Percentiles rank a stretch among this genome's conserved stretches.
Evolutionary conservation across 64 coral and sea anemone species (phyloP).

Genomic region (Montipora sp.): DNA sequence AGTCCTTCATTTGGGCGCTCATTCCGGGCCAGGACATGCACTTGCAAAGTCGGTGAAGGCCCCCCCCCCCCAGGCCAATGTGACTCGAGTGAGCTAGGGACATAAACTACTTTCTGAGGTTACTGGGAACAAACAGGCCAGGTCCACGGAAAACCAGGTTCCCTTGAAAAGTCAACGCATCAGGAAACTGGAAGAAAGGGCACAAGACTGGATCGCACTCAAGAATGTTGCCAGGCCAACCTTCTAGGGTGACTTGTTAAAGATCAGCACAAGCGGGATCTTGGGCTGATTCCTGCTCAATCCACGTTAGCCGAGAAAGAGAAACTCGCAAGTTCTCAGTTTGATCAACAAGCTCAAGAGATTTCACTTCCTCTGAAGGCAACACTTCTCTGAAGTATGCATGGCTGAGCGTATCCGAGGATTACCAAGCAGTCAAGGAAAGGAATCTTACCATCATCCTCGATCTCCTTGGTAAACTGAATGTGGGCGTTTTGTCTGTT

Average conservation of each 20-base stretch:
- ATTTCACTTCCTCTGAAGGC: no score
- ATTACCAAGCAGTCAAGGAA: no score
- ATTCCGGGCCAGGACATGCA: conserved; percentile 47
- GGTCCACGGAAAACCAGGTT: not conserved
- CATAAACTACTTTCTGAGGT: conserved; percentile 1
- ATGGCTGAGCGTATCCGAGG: not conserved
- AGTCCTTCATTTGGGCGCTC: conserved; percentile 24
- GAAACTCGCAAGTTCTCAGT: no score
- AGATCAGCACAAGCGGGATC: not conserved
- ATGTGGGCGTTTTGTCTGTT: no score
- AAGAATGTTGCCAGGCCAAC: not conserved
- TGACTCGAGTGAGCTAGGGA: not conserved
- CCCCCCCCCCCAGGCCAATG: not conserved
- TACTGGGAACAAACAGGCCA: not conserved
- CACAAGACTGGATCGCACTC: not conserved
- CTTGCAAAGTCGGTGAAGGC: not conserved
- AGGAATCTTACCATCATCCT: no score
- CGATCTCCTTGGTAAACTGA: no score
- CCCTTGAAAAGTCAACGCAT: not conserved
- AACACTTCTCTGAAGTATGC: not conserved
- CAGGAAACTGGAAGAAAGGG: conserved; percentile 26
- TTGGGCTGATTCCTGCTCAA: not conserved
- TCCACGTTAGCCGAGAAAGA: not conserved
- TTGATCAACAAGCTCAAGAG: no score
- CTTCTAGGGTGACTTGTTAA: not conserved